phyloP scores from a whole-genome alignment of 2,888 invertebrate species.

The Tridacna gigas region DNA sequence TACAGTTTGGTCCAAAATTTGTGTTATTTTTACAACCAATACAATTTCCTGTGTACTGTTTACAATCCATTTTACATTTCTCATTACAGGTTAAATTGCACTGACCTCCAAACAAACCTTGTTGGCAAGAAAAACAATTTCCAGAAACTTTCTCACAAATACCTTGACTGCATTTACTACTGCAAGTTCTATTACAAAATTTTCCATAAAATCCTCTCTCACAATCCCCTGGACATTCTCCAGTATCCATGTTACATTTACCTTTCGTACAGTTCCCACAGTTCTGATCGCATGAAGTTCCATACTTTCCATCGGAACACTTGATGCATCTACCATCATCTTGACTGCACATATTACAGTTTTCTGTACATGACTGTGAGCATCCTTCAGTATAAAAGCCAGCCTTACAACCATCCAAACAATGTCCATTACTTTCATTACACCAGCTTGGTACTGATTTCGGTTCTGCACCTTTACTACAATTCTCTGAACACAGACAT shows the following conservation, averaged over 20 bases:
- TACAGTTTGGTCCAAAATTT: not conserved
- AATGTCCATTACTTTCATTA: conserved; percentile 35
- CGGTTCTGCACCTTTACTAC: conserved; percentile 27
- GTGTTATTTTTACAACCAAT: conserved; percentile 37
- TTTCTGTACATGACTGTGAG: not conserved
- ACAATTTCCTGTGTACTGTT: conserved; percentile 42
- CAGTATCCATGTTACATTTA: conserved; percentile 9
- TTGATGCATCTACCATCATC: not conserved
- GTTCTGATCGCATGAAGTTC: not conserved
- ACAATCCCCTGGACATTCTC: conserved; percentile 27
- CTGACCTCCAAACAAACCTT: conserved; percentile 27
- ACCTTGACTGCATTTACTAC: conserved; percentile 11
- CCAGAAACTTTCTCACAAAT: conserved; percentile 47
- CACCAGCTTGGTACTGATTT: conserved; percentile 44
- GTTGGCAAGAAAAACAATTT: conserved; percentile 38
- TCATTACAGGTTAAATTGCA: conserved; percentile 35
- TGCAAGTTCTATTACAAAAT: conserved; percentile 32
- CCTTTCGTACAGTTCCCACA: conserved; percentile 30
- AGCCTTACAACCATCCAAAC: conserved; percentile 44
- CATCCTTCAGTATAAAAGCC: conserved; percentile 34
- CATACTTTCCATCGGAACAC: conserved; percentile 7
- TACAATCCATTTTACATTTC: conserved; percentile 35
- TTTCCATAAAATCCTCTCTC: conserved; percentile 32
- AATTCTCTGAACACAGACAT: conserved; percentile 32
- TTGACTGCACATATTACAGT: conserved; percentile 2